Evolutionary conservation across 1,140 invertebrate species (phyloP).

Genomic region (Sitobion miscanthi): DNA sequence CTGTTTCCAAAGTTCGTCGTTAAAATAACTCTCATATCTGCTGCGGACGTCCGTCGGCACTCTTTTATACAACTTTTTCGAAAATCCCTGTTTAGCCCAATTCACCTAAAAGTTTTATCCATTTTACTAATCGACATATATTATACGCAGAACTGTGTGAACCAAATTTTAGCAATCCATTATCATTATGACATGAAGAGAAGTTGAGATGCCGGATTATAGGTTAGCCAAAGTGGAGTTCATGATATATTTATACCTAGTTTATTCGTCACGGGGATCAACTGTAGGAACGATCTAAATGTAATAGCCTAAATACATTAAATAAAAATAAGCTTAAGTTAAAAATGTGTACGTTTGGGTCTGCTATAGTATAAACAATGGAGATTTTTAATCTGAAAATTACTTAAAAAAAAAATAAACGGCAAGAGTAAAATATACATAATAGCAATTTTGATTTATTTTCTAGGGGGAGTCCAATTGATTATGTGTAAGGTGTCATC

Average conservation of each 20-base stretch:
- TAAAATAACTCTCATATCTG: slow-evolving; percentile 67
- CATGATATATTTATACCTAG: neutral
- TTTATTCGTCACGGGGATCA: neutral
- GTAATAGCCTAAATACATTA: neutral
- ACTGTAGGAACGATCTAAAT: neutral
- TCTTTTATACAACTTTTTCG: slow-evolving; percentile 54
- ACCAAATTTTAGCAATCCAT: slow-evolving; percentile 11
- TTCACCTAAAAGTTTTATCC: slow-evolving; percentile 52
- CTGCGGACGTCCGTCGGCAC: slow-evolving; percentile 49
- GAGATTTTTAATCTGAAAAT: no score
- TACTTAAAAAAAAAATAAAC: no score
- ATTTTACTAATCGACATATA: slow-evolving; percentile 40
- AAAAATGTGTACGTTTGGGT: no score
- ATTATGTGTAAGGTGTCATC: no score
- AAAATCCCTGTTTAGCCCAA: slow-evolving; percentile 57
- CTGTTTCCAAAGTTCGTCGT: slow-evolving; percentile 84
- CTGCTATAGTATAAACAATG: no score
- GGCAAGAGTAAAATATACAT: no score
- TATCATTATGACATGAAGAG: slow-evolving; percentile 34
- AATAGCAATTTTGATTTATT: no score
- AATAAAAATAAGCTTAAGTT: no score
- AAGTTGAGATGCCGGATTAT: neutral
- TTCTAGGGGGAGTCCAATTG: no score
- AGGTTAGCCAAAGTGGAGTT: neutral
- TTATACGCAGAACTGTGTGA: neutral